Base-by-base conservation (phyloP, 2,797 vertebrate genomes). In the Esox masquinongy region DNA sequence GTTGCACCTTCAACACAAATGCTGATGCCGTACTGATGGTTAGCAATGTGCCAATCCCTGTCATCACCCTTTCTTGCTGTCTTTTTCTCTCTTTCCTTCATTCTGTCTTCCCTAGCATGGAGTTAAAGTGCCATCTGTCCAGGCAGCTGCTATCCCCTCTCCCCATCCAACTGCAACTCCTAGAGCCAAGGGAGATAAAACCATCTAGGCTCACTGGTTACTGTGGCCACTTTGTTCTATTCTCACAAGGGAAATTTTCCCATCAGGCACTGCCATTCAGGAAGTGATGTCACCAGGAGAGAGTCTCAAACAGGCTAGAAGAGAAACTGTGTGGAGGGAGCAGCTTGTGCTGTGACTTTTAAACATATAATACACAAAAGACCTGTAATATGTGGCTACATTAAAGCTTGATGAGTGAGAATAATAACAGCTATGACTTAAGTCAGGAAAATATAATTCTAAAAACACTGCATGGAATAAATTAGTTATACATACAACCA, bases 101-200 rank as follows among this genome's bases (percentile, higher is more conserved):
- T 31, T 29, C 43, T 49, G 12, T 19, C 24, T 63, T 64, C n/a
- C 59, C 34, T 92, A 88, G 88, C 84, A 81, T 87, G 92, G 86
- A 67, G 79, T 84, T 90, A 87, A 92, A 89, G 84, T 84, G 90
- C 84, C 92, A 92, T 88, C 91, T 93, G 92, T 85, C 81, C 76
- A 74, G 83, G 88, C 92, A 92, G 87, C 91, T 93, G 92, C 87
- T 90, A 86, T 76, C 82, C 75, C 75, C 83, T 86, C 81, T 72
- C 80, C 80, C 80, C 80, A 78, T 85, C 88, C 87, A 86, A 89
- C 77, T 49, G 72, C 68, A 80, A 84, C 82, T 84, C 84, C 12
- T 81, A 86, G 84, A 80, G 74, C 84, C 83, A 89, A 88, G 83
- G 84, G 80, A 87, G 83, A 82, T 22, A 24, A 24, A 12, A 61